Conservation (phyloP, 2,797 vertebrate species). For the Fundulus diaphanus region DNA sequence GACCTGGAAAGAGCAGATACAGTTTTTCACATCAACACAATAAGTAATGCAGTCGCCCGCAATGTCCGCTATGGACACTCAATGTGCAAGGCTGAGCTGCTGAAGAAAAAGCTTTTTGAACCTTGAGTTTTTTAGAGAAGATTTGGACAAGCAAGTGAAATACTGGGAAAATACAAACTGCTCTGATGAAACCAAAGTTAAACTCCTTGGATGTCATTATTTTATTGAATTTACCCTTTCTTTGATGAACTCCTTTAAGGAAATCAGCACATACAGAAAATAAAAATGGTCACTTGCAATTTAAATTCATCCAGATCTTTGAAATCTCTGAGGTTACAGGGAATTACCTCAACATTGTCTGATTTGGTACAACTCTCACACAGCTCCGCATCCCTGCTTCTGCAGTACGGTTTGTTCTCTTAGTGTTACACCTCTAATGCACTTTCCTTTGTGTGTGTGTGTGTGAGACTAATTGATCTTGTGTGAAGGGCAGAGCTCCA, state of each 20-base stretch:
- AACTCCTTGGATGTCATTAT: background rate
- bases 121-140: too few species aligned
- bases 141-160: too few species aligned
- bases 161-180: too few species aligned
- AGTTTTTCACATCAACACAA: too few species aligned
- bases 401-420: constrained; percentile 10
- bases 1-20: too few species aligned
- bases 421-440: constrained; percentile 3
- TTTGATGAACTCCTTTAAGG: background rate
- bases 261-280: too few species aligned
- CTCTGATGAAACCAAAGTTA: too few species aligned
- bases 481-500: constrained; percentile 55
- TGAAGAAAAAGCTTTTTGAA: too few species aligned
- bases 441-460: constrained; percentile 8
- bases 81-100: too few species aligned
- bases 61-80: too few species aligned
- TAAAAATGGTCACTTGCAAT: background rate
- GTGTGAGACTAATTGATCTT: constrained; percentile 56
- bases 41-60: too few species aligned
- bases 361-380: background rate
- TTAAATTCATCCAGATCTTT: background rate
- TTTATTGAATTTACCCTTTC: background rate
- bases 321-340: background rate
- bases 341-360: constrained; percentile 17
- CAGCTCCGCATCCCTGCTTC: background rate